phyloP scores from a whole-genome alignment of 2,888 invertebrate genomes.

The Sericinus montela region DNA sequence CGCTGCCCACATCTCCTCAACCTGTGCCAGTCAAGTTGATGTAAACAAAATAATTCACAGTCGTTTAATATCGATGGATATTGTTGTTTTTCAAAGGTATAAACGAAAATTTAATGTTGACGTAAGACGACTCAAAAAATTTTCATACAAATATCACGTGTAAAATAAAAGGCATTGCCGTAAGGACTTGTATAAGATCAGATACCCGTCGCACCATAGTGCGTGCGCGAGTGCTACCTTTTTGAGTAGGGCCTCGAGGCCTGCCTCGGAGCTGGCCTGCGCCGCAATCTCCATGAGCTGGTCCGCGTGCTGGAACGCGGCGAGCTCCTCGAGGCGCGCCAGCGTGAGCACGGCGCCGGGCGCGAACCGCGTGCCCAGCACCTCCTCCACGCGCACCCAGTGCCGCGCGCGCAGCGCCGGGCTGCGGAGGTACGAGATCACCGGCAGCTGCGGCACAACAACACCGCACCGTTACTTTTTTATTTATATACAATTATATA shows the following conservation, averaged over 20 bases:
- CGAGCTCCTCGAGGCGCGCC: constrained; percentile 82
- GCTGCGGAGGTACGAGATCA: constrained; percentile 89
- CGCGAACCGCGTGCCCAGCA: constrained; percentile 86
- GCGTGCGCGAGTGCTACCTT: constrained; percentile 69
- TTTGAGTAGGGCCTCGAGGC: constrained; percentile 87
- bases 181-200: no score
- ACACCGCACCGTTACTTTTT: constrained; percentile 17
- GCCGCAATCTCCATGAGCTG: constrained; percentile 91
- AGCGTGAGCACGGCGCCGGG: constrained; percentile 84
- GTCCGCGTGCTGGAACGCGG: constrained; percentile 86
- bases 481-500: not conserved
- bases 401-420: constrained; percentile 88
- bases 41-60: not conserved
- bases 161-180: no score
- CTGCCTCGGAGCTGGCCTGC: constrained; percentile 93
- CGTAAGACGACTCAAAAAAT: no score
- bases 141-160: no score
- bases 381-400: constrained; percentile 89
- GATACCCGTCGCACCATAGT: no score
- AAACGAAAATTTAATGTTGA: no score
- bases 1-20: constrained; percentile 91
- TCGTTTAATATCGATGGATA: no score
- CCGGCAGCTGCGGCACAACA: constrained; percentile 78
- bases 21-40: constrained; percentile 53
- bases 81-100: no score